Evolutionary conservation across 2,113 vertebrate genomes (phyloP).

Genomic region (Castor canadensis): DNA sequence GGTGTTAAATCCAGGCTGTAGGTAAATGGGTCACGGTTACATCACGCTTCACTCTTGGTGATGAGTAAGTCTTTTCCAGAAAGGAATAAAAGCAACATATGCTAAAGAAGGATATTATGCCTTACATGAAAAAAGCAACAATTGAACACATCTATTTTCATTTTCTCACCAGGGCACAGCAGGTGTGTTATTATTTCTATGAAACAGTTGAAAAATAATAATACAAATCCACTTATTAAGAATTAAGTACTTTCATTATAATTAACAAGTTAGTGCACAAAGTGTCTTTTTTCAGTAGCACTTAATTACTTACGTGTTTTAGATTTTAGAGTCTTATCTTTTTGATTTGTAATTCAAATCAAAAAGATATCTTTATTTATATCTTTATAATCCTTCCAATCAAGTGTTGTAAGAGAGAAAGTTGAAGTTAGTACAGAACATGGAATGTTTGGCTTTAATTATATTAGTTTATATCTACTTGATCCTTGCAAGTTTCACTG

Average conservation of each 20-base stretch:
- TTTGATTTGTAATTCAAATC: neutral
- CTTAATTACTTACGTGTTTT: neutral
- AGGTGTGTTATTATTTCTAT: neutral
- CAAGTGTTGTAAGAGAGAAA: neutral
- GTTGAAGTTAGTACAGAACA: neutral
- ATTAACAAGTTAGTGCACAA: neutral
- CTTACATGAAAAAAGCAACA: neutral
- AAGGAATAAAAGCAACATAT: neutral
- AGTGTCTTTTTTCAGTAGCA: neutral
- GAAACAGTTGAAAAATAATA: neutral
- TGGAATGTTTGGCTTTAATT: neutral
- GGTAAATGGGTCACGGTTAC: neutral
- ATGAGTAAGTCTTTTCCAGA: neutral
- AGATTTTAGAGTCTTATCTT: neutral
- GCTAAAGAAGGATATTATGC: neutral
- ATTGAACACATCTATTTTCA: neutral
- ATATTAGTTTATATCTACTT: neutral
- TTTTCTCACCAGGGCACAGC: neutral
- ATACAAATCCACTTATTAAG: constrained; percentile 7
- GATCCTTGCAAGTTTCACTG: neutral
- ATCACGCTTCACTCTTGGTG: too few relatives aligned
- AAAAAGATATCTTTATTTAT: neutral
- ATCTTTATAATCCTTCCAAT: neutral
- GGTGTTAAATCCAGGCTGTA: neutral
- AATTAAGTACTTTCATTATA: constrained; percentile 27